Conservation (phyloP, 2,113 vertebrate species). For the Hipposideros armiger region DNA sequence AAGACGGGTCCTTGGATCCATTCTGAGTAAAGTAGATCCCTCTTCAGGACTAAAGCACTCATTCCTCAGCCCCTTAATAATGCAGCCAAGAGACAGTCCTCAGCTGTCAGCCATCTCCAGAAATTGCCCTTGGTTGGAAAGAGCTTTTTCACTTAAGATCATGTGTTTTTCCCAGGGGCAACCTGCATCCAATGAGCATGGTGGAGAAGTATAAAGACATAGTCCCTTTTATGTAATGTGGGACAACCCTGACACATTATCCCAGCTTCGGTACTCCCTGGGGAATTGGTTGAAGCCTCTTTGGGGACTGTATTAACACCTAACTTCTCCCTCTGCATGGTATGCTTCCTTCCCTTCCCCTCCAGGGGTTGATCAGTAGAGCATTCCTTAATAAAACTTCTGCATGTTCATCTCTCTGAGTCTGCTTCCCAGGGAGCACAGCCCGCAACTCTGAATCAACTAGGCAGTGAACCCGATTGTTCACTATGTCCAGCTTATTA, state of each 20-base stretch:
- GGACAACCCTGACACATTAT: not conserved
- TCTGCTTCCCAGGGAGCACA: not conserved
- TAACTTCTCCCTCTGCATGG: not conserved
- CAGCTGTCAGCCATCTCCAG: constrained; percentile 32
- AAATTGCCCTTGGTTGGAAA: constrained; percentile 46
- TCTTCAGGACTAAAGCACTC: not conserved
- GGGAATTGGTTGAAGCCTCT: not conserved
- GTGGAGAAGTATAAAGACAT: constrained; percentile 48
- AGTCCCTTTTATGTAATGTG: not conserved
- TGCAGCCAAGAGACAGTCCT: constrained; percentile 27
- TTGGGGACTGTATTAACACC: not conserved
- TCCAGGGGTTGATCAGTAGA: not conserved
- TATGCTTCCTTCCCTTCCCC: not conserved
- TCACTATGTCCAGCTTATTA: constrained; percentile 40
- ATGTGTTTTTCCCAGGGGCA: constrained; percentile 36
- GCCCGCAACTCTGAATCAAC: not conserved
- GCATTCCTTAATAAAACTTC: not conserved
- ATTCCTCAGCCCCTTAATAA: constrained; percentile 55
- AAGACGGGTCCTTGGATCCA: constrained; percentile 18
- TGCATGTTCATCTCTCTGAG: not conserved
- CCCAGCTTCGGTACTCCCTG: not conserved
- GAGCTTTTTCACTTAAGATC: constrained; percentile 36
- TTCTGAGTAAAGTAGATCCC: constrained; percentile 33
- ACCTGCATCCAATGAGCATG: not conserved
- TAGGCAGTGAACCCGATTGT: not conserved